Base-by-base conservation (phyloP, 2,888 invertebrate species). In the Hirtodrosophila histrioides region DNA sequence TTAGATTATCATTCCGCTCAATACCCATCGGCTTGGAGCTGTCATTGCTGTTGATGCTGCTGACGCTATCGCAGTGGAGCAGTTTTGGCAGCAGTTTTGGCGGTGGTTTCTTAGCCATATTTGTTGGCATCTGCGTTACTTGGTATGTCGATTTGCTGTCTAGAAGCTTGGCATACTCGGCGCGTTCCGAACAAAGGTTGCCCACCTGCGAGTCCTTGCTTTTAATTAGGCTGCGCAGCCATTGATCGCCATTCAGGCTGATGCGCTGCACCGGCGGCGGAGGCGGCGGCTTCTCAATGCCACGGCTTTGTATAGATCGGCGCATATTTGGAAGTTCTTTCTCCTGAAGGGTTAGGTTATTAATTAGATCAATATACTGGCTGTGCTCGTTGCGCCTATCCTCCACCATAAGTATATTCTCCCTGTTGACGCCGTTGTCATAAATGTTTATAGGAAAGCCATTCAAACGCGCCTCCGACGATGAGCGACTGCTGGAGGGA, bases 351-450 rank as follows among this genome's bases (percentile, higher is more conserved):
- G 33, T 77, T 65, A 54, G 68, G 39, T 68, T 89, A 57, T 60
- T 77, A 51, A 89, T 63, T 27, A 90, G 76, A 24, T 55, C 45
- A 0, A 69, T 23, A 7, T 84, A 84, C 4, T 79, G 70, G 17
- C 57, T 75, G 31, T 76, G 89, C 29, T 87, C 84, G 39, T 33
- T 37, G 39, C 69, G 71, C 4, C 61, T 62, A 12, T 69, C 69
- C 40, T 73, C 70, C 9, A 67, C 12, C 10, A 12, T 4, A 0
- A 79, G 23, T 2, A 83, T 8, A 27, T 35, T 79, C n/a, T 61
- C 39, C 11, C 37, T 72, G 9, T 12, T 41, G 6, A 9, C 5
- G 4, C 24, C 17, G 2, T 53, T 17, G 0, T 54, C 41, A 33
- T 49, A 72, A n/a, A 50, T 11, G 17, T 37, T 51, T 36, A 27